Percentiles rank a stretch among this genome's conserved stretches.
phyloP scores from a whole-genome alignment of 2,797 vertebrate genomes.

The Mormyrus proboscirostris region DNA sequence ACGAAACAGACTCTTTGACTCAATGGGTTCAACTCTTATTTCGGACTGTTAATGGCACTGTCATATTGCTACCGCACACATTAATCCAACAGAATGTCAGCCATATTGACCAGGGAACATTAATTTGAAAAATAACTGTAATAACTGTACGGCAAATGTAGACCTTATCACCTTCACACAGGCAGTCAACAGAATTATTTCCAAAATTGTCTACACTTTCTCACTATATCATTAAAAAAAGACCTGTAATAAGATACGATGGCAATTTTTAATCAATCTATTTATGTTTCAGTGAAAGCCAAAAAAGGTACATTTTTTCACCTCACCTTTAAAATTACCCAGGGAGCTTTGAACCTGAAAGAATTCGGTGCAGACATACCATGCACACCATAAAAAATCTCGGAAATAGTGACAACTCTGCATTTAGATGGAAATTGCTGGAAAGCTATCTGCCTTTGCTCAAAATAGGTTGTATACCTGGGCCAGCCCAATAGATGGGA shows the following conservation, averaged over 20 bases:
- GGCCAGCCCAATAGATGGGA: not conserved
- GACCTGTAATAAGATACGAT: not conserved
- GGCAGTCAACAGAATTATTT: conserved; percentile 32
- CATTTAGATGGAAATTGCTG: conserved; percentile 7
- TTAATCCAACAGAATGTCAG: conserved; percentile 41
- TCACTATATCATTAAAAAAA: conserved; percentile 9
- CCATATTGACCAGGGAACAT: conserved; percentile 32
- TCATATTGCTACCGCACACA: conserved; percentile 37
- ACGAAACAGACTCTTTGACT: conserved; percentile 35
- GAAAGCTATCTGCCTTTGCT: not conserved
- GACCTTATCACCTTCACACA: conserved; percentile 27
- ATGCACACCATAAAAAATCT: not conserved
- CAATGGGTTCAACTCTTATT: conserved; percentile 39
- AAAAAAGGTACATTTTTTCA: not conserved
- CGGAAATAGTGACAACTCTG: not conserved
- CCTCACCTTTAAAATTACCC: not conserved
- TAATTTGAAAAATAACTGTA: conserved; percentile 44
- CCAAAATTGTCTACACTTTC: not conserved
- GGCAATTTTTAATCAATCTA: not conserved
- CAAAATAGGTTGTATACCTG: not conserved
- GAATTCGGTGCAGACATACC: not conserved
- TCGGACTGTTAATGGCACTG: conserved; percentile 41
- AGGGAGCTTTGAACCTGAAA: not conserved
- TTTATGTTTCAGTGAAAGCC: not conserved
- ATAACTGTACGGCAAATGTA: conserved; percentile 39